Base-by-base conservation (phyloP, 1,140 invertebrate species). In the Bombus superbus region DNA sequence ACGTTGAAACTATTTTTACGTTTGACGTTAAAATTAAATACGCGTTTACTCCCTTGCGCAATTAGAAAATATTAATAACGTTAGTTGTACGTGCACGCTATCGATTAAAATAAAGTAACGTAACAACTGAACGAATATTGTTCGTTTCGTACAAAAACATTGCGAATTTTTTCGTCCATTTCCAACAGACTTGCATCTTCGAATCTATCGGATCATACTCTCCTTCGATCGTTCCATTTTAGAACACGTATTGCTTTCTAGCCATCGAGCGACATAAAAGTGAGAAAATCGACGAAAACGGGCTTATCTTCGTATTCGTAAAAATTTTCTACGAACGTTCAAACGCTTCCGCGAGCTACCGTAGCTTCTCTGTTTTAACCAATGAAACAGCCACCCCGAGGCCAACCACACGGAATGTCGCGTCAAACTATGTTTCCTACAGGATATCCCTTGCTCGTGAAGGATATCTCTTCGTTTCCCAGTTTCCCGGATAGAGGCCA, bases 401-500 rank as follows among this genome's bases (percentile, higher is more conserved):
- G 71, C 57, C 13, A 42, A 47, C 28, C 40, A 40, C 53, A 35
- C 59, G 38, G 73, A 64, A n/a, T 53, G 13, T 40, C 66, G 15
- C 18, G 53, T 73, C 80, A 42, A 76, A 40, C 32, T 53, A 44
- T 35, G 42, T 42, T 83, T 68, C 28, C 38, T n/a, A 59, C 32
- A 40, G 38, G 75, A 77, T 77, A 62, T 77, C 57, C 57, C 22
- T 77, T n/a, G 73, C 10, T 11, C 44, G 32, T 44, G n/a, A 32
- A 25, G 32, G 42, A 75, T 53, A 53, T 75, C 44, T 75, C 73
- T 35, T 32, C 53, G 69, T 64, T 75, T 75, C n/a, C 72, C 6
- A n/a, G 9, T 32, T 53, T 11, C 3, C 44, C 44, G 42, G 72
- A 18, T 74, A 66, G 22, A 40, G 47, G 47, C 22, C 64, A 71